Percentiles rank a stretch among this genome's conserved stretches.
These are phyloP conservation scores for Dendrolimus houi DNA, from an alignment of 2,888 invertebrate genomes.

Conservation along the genomic window DNA sequence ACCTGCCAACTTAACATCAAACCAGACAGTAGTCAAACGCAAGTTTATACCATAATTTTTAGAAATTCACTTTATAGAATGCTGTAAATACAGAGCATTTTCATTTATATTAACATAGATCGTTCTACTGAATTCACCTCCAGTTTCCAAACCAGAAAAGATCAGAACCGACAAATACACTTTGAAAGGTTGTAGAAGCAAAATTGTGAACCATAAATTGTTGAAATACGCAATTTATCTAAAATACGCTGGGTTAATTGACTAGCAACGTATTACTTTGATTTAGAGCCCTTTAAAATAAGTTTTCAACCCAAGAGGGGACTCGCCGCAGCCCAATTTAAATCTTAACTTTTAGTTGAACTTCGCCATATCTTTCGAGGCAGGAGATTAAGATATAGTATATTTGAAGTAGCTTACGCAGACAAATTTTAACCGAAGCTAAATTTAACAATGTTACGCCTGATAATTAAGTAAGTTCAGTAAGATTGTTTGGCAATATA, in stretches of 20 bases:
- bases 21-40: too few species aligned
- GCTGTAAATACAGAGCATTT: too few species aligned
- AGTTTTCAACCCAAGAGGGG: slow-evolving; percentile 39
- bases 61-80: too few species aligned
- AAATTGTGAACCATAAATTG: background rate
- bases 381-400: slow-evolving; percentile 48
- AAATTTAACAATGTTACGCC: background rate
- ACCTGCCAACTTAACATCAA: too few species aligned
- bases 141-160: too few species aligned
- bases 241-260: slow-evolving; percentile 40
- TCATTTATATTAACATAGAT: too few species aligned
- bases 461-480: background rate
- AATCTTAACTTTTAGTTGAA: slow-evolving; percentile 60
- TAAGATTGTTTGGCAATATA: background rate
- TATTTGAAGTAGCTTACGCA: slow-evolving; percentile 38
- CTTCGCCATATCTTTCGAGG: slow-evolving; percentile 50
- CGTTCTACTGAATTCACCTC: too few species aligned
- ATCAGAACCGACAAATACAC: too few species aligned
- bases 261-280: slow-evolving; percentile 56
- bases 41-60: too few species aligned
- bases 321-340: slow-evolving; percentile 49
- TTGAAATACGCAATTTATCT: slow-evolving; percentile 16
- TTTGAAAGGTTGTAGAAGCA: background rate
- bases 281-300: slow-evolving; percentile 62
- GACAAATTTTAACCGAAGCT: background rate